Evolutionary conservation across 2,113 vertebrate genomes (phyloP).

Genomic region (Antennarius striatus): DNA sequence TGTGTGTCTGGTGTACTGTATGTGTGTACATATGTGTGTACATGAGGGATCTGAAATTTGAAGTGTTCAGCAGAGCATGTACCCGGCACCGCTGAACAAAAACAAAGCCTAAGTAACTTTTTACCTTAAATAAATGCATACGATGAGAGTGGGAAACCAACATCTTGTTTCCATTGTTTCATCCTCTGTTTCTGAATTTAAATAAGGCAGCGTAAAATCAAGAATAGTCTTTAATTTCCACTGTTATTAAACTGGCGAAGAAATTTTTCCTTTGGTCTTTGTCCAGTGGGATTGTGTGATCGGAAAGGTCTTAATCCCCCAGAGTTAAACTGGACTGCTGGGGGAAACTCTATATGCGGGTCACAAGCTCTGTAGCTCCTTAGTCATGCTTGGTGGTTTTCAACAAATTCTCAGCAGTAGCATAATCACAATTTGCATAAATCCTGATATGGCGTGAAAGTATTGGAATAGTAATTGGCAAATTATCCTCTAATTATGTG

Average conservation of each 20-base stretch:
- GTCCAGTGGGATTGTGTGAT: slow-evolving; percentile 36
- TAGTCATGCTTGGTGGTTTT: slow-evolving; percentile 28
- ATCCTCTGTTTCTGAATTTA: slow-evolving; percentile 39
- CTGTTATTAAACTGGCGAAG: slow-evolving; percentile 55
- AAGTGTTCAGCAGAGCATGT: background rate
- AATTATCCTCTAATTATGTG: background rate
- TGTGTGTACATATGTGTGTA: background rate
- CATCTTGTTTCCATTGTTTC: slow-evolving; percentile 48
- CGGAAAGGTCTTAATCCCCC: slow-evolving; percentile 40
- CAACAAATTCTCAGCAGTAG: slow-evolving; percentile 20
- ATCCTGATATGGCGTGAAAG: background rate
- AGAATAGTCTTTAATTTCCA: slow-evolving; percentile 57
- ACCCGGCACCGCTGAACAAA: background rate
- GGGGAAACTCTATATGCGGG: slow-evolving; percentile 36
- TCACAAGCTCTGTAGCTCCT: slow-evolving; percentile 30
- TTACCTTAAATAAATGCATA: background rate
- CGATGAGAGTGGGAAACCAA: slow-evolving; percentile 7
- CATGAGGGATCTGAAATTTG: slow-evolving; percentile 9
- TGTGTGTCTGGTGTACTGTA: background rate
- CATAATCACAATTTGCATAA: slow-evolving; percentile 20
- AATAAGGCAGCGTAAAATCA: slow-evolving; percentile 35
- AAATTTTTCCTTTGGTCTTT: slow-evolving; percentile 37
- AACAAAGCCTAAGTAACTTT: slow-evolving; percentile 1
- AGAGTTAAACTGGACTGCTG: slow-evolving; percentile 35
- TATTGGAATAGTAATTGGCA: background rate